These are phyloP conservation scores for Cyaniris semiargus DNA, from an alignment of 2,888 invertebrate species.

Conservation along the genomic window DNA sequence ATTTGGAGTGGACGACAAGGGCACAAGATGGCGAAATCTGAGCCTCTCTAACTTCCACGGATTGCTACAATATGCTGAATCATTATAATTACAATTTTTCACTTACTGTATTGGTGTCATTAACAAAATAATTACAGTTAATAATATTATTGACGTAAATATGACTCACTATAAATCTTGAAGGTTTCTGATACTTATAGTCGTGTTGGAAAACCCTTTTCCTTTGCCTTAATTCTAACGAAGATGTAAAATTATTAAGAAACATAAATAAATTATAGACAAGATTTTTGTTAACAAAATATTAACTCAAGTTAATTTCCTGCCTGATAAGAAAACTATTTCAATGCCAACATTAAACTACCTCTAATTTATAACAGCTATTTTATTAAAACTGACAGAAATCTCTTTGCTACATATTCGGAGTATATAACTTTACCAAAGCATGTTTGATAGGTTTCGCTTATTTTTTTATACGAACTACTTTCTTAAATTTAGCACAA, in stretches of 20 bases:
- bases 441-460: neutral
- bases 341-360: neutral
- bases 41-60: conserved; percentile 3
- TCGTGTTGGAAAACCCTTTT: neutral
- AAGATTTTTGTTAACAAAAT: neutral
- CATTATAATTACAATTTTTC: neutral
- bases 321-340: neutral
- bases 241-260: too few relatives aligned
- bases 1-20: conserved; percentile 23
- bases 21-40: neutral
- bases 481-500: conserved; percentile 4
- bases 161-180: neutral
- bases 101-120: neutral
- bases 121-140: neutral
- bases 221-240: neutral
- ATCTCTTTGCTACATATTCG: neutral
- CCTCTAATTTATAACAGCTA: neutral
- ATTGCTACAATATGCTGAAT: conserved; percentile 15
- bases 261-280: neutral
- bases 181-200: neutral
- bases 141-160: neutral
- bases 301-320: neutral
- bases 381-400: neutral
- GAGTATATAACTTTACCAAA: neutral
- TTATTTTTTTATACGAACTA: neutral